Evolutionary conservation across 1,140 invertebrate species (phyloP).

Genomic region (Papilio machaon): DNA sequence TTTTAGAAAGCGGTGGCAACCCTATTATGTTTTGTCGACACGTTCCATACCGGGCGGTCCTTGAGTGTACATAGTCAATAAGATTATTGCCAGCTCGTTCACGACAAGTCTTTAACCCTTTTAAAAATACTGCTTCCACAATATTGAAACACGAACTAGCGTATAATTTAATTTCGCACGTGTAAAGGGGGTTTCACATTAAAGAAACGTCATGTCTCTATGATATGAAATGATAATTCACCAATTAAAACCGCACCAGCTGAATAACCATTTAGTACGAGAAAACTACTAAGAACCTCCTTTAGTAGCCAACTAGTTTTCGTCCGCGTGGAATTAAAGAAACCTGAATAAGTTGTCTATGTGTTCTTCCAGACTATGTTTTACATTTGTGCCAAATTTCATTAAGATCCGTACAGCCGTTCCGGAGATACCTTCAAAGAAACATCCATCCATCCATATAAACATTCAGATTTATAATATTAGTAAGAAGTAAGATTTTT

Average conservation of each 20-base stretch:
- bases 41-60: background rate
- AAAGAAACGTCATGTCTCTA: background rate
- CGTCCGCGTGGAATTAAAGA: too few species aligned
- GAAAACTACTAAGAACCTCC: background rate
- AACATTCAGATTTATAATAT: too few species aligned
- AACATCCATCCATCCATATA: too few species aligned
- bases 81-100: background rate
- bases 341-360: too few species aligned
- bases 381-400: too few species aligned
- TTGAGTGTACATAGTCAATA: constrained; percentile 9
- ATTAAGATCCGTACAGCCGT: too few species aligned
- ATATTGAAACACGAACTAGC: background rate
- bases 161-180: background rate
- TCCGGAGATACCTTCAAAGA: too few species aligned
- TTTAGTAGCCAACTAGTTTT: too few species aligned
- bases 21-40: background rate
- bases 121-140: background rate
- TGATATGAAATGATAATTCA: background rate
- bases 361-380: too few species aligned
- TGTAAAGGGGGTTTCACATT: background rate
- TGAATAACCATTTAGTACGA: too few species aligned
- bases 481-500: background rate
- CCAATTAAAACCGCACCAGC: too few species aligned
- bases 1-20: background rate
- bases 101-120: background rate